Conservation (phyloP, 2,888 invertebrate genomes). For the Troides aeacus region DNA sequence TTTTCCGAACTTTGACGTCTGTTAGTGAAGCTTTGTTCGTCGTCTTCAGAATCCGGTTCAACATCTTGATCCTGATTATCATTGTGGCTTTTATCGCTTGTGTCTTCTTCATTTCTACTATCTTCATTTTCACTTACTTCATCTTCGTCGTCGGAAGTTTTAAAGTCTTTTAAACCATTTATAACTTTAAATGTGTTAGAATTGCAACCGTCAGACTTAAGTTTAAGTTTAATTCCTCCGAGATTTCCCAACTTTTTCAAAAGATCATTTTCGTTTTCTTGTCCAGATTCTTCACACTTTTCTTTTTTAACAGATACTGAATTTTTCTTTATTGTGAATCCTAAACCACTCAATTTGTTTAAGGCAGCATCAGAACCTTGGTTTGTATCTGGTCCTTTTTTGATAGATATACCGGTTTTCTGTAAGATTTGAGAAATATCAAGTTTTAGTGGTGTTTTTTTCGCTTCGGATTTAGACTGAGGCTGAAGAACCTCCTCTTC, state of each 20-base stretch:
- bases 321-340: conserved; percentile 71
- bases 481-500: conserved; percentile 62
- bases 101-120: conserved; percentile 48
- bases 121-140: conserved; percentile 57
- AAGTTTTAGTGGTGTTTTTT: conserved; percentile 64
- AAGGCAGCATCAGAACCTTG: conserved; percentile 57
- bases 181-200: conserved; percentile 68
- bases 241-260: conserved; percentile 67
- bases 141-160: conserved; percentile 68
- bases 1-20: conserved; percentile 40
- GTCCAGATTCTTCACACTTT: conserved; percentile 43
- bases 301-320: conserved; percentile 64
- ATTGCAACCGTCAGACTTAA: conserved; percentile 69
- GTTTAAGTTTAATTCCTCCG: conserved; percentile 71
- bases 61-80: conserved; percentile 34
- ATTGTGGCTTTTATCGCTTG: conserved; percentile 36
- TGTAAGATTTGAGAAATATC: conserved; percentile 68
- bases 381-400: conserved; percentile 52
- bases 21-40: conserved; percentile 41
- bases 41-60: conserved; percentile 40
- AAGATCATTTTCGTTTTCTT: conserved; percentile 45
- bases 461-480: conserved; percentile 40
- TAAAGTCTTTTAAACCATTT: conserved; percentile 70
- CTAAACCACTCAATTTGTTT: conserved; percentile 69
- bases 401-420: conserved; percentile 63